Evolutionary conservation across 2,888 invertebrate genomes (phyloP), one percentile per base, ranked within the genome.

Genomic region (Watsonalla cultraria): DNA sequence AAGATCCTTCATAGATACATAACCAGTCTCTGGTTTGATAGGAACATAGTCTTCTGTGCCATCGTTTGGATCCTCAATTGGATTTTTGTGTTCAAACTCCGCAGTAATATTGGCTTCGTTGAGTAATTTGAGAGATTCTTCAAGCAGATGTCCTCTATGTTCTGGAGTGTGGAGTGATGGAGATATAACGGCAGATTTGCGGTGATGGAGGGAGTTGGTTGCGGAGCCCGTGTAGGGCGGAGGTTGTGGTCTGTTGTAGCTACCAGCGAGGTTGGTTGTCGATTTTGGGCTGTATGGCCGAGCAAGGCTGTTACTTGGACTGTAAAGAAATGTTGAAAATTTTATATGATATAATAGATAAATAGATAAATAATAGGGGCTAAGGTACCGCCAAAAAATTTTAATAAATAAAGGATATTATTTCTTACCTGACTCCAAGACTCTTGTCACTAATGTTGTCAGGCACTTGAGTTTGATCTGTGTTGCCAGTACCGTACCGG

Each of bases 301-400:
- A 34, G 80, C 86, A 2, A 92, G 80, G 61, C 92, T 93, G 69
- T 90, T 92, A 76, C 86, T 92, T 7, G 93, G 93, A 60, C 93
- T 93, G 79, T 4, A 76, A 45, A 56, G 49, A 57, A 15, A n/a
- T n/a, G n/a, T n/a, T n/a, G n/a, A n/a, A n/a, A n/a, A n/a, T n/a
- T n/a, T n/a, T n/a, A n/a, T n/a, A n/a, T n/a, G n/a, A n/a, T n/a
- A n/a, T n/a, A n/a, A n/a, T n/a, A n/a, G n/a, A n/a, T n/a, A n/a
- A n/a, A n/a, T n/a, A n/a, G n/a, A n/a, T n/a, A n/a, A n/a, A n/a
- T n/a, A n/a, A n/a, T n/a, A n/a, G n/a, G n/a, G n/a, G n/a, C n/a
- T n/a, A n/a, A n/a, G n/a, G n/a, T n/a, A n/a, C n/a, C n/a, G n/a
- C 56, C 53, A 42, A 11, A 34, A 2, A 13, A 35, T 7, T 13